Evolutionary conservation across 1,140 invertebrate species (phyloP), one percentile per base, ranked within the genome.

Genomic region (Thalassaphorura encarpata): DNA sequence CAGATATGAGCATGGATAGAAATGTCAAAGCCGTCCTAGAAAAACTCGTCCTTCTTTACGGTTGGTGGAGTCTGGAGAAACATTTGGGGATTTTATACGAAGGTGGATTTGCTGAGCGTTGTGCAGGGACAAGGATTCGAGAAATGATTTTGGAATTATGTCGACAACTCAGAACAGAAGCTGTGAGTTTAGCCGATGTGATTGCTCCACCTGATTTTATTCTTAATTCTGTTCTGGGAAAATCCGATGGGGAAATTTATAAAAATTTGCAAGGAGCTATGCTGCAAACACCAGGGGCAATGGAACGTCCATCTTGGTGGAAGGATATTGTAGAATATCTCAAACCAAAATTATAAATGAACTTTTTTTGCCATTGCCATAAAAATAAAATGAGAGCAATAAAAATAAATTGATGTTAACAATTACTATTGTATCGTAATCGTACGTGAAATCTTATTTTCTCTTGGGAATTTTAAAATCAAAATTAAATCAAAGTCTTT

Each of bases 121-220:
- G 56, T 1, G 42, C 60, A 39, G 61, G 62, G 15, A 48, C 50
- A 4, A 36, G 64, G 15, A 63, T 88, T 23, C 74, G 82, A 43
- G 69, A 78, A 36, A 77, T 76, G 0, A 79, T 92, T 18, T 67
- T 89, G 51, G 69, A 72, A 36, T 66, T 84, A 23, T 83, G 84
- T 67, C 58, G 67, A 1, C 68, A 74, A 43, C 62, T 92, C 8
- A 83, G 83, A 68, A 74, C 81, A 46, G 81, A 94, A 57, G 80
- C 84, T 11, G 78, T 92, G 11, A 66, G 82, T 8, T 72, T 93
- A n/a, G 82, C 82, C 1, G 92, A 96, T 76, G 80, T 81, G 1
- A 76, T 95, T 54, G 86, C 89, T 18, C 89, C 89, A 1, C 83
- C 87, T 16, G 91, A 96, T 76, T 92, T 85, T 69, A 79, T 87